phyloP scores from a whole-genome alignment of 1,140 invertebrate species.

The Asbolus verrucosus region DNA sequence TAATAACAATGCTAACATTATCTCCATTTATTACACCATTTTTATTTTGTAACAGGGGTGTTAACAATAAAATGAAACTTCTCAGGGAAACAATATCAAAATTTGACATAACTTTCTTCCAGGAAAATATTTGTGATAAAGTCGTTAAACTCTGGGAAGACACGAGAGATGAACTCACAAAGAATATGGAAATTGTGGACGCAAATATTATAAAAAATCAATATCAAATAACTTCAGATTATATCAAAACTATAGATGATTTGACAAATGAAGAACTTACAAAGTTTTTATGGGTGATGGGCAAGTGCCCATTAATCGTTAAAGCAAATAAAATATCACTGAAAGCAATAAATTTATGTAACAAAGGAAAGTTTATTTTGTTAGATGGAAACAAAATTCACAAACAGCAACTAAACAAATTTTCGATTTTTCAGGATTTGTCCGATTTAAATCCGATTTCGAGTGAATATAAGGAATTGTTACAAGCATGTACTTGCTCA shows the following conservation, averaged over 20 bases:
- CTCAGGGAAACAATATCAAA: not conserved
- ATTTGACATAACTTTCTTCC: not conserved
- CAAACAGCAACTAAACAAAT: not conserved
- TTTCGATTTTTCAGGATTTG: not conserved
- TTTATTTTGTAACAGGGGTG: not conserved
- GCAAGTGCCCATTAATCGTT: not conserved
- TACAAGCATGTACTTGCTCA: no score
- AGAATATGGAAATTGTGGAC: no score
- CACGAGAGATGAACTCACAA: no score
- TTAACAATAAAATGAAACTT: not conserved
- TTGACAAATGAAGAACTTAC: not conserved
- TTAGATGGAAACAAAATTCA: not conserved
- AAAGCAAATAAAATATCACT: not conserved
- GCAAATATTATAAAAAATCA: no score
- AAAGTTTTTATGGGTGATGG: conserved; percentile 12
- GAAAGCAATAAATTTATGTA: not conserved
- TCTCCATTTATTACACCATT: not conserved
- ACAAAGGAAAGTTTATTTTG: not conserved
- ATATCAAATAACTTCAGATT: no score
- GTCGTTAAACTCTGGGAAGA: no score
- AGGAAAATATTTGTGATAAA: no score
- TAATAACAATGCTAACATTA: not conserved
- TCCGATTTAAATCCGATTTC: no score
- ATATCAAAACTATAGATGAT: no score
- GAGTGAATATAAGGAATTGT: no score